phyloP scores from a whole-genome alignment of 2,888 invertebrate species.

The Epicampocera succincta region DNA sequence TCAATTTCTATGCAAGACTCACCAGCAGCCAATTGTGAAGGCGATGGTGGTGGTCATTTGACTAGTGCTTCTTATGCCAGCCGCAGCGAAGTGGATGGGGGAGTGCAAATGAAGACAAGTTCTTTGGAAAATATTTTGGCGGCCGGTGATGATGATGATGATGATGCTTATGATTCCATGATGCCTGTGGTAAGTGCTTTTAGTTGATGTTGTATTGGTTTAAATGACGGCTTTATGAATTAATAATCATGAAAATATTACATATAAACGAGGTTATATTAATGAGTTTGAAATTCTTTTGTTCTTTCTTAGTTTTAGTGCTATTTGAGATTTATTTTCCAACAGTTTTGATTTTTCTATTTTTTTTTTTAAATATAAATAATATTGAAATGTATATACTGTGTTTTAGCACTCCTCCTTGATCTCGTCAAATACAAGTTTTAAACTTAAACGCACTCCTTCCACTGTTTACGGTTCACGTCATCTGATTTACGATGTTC shows the following conservation, averaged over 20 bases:
- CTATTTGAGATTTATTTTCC: too few relatives aligned
- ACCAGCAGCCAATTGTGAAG: conserved; percentile 49
- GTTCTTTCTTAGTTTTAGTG: too few relatives aligned
- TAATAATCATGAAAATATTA: too few relatives aligned
- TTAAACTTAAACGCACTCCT: conserved; percentile 81
- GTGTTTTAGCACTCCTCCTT: conserved; percentile 47
- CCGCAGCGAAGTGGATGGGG: conserved; percentile 53
- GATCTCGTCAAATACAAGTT: conserved; percentile 63
- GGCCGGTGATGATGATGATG: conserved; percentile 71
- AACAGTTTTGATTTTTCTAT: too few relatives aligned
- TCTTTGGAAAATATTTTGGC: conserved; percentile 66
- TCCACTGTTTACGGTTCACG: conserved; percentile 83
- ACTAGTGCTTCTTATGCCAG: not conserved
- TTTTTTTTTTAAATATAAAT: too few relatives aligned
- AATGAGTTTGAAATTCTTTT: conserved; percentile 15
- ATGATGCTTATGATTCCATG: conserved; percentile 47
- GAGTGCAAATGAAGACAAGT: conserved; percentile 50
- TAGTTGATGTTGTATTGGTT: not conserved
- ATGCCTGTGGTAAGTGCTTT: conserved; percentile 61
- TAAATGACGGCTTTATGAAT: not conserved
- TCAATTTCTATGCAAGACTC: conserved; percentile 72
- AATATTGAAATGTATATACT: too few relatives aligned
- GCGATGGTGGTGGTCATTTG: not conserved
- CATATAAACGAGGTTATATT: not conserved
- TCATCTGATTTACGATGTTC: conserved; percentile 85